Evolutionary conservation across 2,888 invertebrate genomes (phyloP), one percentile per base, ranked within the genome.

Genomic region (Selenia dentaria): DNA sequence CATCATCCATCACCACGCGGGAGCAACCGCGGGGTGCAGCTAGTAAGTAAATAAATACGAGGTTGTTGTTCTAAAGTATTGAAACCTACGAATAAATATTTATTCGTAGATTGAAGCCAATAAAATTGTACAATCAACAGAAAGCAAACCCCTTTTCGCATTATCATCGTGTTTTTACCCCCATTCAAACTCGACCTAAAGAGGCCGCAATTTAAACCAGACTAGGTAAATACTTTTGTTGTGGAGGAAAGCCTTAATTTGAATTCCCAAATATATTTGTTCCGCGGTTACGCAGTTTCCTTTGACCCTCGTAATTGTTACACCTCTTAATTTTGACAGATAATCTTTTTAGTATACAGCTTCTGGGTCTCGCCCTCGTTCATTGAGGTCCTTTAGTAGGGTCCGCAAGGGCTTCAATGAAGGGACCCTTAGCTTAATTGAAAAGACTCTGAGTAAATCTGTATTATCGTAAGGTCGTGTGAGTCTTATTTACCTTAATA

Each of bases 361-460:
- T 35, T n/a, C 39, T 26, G 29, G 32, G 16, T 20, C 33, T 32
- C 18, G 36, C 29, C 29, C 33, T 46, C 35, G 11, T 41, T 39
- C 31, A 43, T 38, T 36, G 32, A 48, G 40, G 47, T 42, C 47
- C 32, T 48, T 48, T 41, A 48, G 41, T 41, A 42, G 37, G 47
- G 29, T 34, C 31, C 25, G 39, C 31, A 41, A 49, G 51, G 48
- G 39, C 29, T 34, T 51, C 27, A 46, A 56, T 55, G 52, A 53
- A 57, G 45, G 66, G 67, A 66, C 67, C 68, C 70, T 72, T 64
- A 73, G 68, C 67, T 70, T 77, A 75, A 77, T 77, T 75, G 74
- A 74, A 77, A 73, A 67, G 67, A 66, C 70, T 70, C 66, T 67
- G 73, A 71, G 70, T 74, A 68, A 76, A 74, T 55, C 55, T 51